Base-by-base conservation (phyloP, 1,140 invertebrate species). In the Hormaphis cornu region DNA sequence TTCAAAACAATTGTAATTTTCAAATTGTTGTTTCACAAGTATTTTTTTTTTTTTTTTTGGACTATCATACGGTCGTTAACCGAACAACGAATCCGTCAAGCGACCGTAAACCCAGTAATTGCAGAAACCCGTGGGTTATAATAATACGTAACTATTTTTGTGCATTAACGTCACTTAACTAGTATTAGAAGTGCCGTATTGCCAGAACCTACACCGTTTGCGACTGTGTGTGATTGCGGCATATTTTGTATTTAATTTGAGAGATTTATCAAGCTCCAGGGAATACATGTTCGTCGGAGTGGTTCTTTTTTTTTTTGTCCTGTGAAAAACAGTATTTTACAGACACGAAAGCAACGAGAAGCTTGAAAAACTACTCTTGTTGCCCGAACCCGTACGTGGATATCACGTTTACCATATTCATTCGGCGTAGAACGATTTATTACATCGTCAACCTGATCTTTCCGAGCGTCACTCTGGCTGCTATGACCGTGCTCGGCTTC, bases 401-500 rank as follows among this genome's bases (percentile, higher is more conserved):
- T 76, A 80, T 87, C 14, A 86, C 84, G n/a, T 88, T 83, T 76
- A 81, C 79, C 63, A 80, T 88, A 59, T 81, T 82, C 73, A 83
- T 88, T 73, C 78, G 85, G 59, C 78, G 86, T 33, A 75, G 86
- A 71, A 86, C 84, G 9, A 77, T 88, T 18, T 87, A 86, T 78
- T 88, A 87, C 78, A 83, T 83, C 59, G 84, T 88, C 77, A 88
- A 88, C 79, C 79, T 88, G 71, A 86, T 88, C 72, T 81, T 87
- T 69, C 86, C 86, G 16, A 87, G 86, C 75, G 82, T 87, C 53
- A 82, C 87, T 79, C 82, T 88, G 61, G 85, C 85, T 37, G 83
- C 83, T 24, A 82, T 88, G 80, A 86, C 85, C 35, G 78, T 87
- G 71, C 78, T 87, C 70, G 85, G 84, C 54, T 88, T 88, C 77